Base-by-base conservation (phyloP, 2,888 invertebrate genomes). In the Brachylomia viminalis region DNA sequence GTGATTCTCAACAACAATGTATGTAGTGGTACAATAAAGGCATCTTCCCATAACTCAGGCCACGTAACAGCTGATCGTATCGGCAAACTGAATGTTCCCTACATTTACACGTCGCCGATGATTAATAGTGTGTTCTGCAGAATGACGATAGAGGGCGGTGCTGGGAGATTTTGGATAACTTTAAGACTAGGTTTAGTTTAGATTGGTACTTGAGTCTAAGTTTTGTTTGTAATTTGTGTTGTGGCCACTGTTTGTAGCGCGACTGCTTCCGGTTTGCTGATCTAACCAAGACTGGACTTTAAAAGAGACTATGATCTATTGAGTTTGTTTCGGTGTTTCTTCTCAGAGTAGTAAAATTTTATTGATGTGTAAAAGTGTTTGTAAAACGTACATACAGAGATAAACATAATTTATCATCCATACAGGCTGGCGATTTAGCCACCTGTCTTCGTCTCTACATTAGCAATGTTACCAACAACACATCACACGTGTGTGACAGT, bases 61-160 rank as follows among this genome's bases (percentile, higher is more conserved):
- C 23, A 74, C 73, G 86, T 83, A 86, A 86, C 71, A 64, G n/a
- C 54, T 30, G 83, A 83, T 83, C 42, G 38, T 83, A 83, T 83
- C 83, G 23, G 13, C 11, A 11, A 33, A 59, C 71, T 42, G 56
- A 82, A 69, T 30, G 86, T 83, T 70, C 69, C 59, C 72, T 54
- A 52, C 83, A 77, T 83, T 86, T 73, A 27, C 71, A 78, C 79
- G 84, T 86, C 79, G 33, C 20, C 54, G 68, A 79, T 86, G 79
- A 83, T 83, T 65, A 65, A 83, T 71, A 71, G 65, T 58, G 58
- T 49, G 54, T 54, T 67, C 49, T 66, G 61, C 20, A 2, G 62
- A 78, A 58, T 62, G 65, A 56, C 59, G 64, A 38, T 27, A 72
- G 54, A 56, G 47, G 79, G 58, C 64, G 61, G 30, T 13, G 38